phyloP scores from a whole-genome alignment of 2,888 invertebrate species.

The Agrotis exclamationis region DNA sequence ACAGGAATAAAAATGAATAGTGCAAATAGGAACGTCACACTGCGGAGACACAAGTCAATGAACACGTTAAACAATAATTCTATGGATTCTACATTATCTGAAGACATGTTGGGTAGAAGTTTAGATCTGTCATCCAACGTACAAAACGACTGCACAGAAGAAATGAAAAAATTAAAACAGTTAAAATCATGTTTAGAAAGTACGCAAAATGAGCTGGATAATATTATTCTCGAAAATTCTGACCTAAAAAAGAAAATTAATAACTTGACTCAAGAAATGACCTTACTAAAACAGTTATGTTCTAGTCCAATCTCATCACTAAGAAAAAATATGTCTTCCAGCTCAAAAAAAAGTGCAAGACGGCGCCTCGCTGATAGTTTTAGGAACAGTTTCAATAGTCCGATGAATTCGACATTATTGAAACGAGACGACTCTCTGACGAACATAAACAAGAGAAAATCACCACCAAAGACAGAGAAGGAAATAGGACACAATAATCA shows the following conservation, averaged over 20 bases:
- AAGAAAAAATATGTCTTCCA: too few relatives aligned
- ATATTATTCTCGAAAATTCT: conserved; percentile 1
- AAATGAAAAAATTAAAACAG: not conserved
- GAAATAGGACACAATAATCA: too few relatives aligned
- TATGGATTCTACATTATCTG: not conserved
- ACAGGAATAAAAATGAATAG: too few relatives aligned
- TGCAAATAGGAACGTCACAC: too few relatives aligned
- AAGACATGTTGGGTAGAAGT: not conserved
- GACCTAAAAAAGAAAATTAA: not conserved
- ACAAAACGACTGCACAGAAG: not conserved
- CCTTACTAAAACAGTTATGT: not conserved
- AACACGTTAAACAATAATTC: not conserved
- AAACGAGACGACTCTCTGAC: not conserved
- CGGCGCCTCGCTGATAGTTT: not conserved
- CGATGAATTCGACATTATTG: not conserved
- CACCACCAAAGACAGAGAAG: too few relatives aligned
- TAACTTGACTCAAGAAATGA: not conserved
- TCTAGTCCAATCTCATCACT: not conserved
- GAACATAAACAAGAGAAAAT: not conserved
- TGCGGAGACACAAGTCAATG: too few relatives aligned
- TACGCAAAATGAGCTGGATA: not conserved
- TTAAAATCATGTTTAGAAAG: not conserved
- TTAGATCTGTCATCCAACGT: not conserved
- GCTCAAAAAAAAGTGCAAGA: not conserved
- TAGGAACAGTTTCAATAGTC: not conserved